Conservation (phyloP, 2,797 vertebrate species). For the Podarcis lilfordi region DNA sequence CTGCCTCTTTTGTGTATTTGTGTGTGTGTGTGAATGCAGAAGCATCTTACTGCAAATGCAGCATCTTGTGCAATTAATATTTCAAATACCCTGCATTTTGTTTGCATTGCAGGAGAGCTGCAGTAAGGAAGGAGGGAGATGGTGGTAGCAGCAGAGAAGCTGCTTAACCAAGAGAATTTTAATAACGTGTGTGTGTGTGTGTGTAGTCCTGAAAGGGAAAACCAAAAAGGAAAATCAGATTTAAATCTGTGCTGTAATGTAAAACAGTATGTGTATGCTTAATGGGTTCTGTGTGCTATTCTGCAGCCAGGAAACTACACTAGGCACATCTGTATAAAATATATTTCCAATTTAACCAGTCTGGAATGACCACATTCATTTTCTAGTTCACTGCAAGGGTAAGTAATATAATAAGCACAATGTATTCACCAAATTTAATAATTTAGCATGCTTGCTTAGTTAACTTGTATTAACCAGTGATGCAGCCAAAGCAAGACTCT, state of each 20-base stretch:
- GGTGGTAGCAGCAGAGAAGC: background rate
- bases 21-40: background rate
- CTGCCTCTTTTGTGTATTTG: background rate
- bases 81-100: conserved; percentile 47
- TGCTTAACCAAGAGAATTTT: conserved; percentile 64
- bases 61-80: background rate
- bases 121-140: background rate
- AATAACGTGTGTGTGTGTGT: conserved; percentile 34
- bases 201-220: conserved; percentile 55
- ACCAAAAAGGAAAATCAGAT: conserved; percentile 58
- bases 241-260: conserved; percentile 60
- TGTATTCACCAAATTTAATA: conserved; percentile 71
- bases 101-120: conserved; percentile 37
- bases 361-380: conserved; percentile 74
- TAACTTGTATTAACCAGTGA: conserved; percentile 66
- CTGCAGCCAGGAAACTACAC: conserved; percentile 67
- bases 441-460: conserved; percentile 70
- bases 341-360: conserved; percentile 71
- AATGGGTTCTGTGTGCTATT: conserved; percentile 60
- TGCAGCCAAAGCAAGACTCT: conserved; percentile 27
- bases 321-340: conserved; percentile 69
- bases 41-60: background rate
- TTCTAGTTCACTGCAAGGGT: conserved; percentile 77
- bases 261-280: conserved; percentile 62
- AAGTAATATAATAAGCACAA: conserved; percentile 75